A percentile compares a stretch with the other conserved stretches of the same genome.
Conservation (phyloP, 2,113 vertebrate species). For the Dasyurus viverrinus region DNA sequence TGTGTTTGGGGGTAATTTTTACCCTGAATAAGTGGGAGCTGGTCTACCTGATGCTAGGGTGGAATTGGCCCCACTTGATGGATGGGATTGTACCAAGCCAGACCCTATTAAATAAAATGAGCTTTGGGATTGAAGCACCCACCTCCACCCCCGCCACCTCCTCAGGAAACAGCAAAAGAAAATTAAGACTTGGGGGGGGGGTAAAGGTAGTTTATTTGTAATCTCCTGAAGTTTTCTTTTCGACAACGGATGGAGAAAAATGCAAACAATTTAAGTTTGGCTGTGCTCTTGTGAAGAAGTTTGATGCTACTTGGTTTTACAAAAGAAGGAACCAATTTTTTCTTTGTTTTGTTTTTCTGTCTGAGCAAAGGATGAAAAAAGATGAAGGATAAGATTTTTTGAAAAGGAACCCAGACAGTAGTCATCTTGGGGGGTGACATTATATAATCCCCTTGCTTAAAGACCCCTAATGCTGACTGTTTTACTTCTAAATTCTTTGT, state of each 20-base stretch:
- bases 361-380: neutral
- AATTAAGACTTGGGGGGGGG: neutral
- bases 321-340: conserved; percentile 23
- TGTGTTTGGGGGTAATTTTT: conserved; percentile 54
- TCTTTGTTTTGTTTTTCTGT: neutral
- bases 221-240: conserved; percentile 16
- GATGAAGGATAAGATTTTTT: neutral
- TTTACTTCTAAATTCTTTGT: neutral
- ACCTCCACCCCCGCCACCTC: neutral
- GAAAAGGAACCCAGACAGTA: neutral
- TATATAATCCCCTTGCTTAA: neutral
- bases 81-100: conserved; percentile 26
- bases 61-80: conserved; percentile 36
- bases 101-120: conserved; percentile 48
- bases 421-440: neutral
- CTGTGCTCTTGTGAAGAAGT: neutral
- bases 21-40: conserved; percentile 54
- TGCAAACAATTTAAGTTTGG: conserved; percentile 22
- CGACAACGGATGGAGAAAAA: conserved; percentile 27
- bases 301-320: conserved; percentile 22
- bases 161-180: neutral
- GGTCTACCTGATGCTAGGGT: conserved; percentile 19
- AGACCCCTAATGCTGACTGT: neutral
- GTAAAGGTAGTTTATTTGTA: conserved; percentile 62
- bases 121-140: neutral